Evolutionary conservation across 37 sponge, comb jelly and placozoan species (phyloP).

Genomic region (Oopsacas minuta): DNA sequence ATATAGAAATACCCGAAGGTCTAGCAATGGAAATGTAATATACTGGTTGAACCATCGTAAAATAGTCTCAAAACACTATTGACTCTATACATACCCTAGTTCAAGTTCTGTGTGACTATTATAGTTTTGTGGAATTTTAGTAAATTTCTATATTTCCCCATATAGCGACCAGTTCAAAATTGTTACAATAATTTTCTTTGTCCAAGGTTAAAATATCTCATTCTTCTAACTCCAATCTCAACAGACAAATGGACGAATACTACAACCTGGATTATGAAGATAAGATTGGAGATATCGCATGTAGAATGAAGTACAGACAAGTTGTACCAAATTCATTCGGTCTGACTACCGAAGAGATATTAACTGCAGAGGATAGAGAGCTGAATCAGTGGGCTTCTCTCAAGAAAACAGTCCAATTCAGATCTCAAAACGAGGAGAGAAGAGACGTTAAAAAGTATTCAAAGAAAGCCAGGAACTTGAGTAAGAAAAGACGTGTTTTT

Average conservation of each 20-base stretch:
- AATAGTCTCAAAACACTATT: no score
- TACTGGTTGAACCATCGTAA: no score
- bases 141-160: no score
- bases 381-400: constrained; percentile 83
- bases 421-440: constrained; percentile 53
- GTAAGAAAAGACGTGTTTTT: constrained; percentile 52
- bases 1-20: no score
- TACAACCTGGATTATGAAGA: constrained; percentile 80
- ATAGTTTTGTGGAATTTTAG: no score
- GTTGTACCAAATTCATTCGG: constrained; percentile 69
- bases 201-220: no score
- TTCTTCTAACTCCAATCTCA: background rate
- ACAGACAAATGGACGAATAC: constrained; percentile 68
- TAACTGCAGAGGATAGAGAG: constrained; percentile 65
- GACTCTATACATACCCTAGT: no score
- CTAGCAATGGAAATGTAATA: no score
- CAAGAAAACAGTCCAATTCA: constrained; percentile 73
- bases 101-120: no score
- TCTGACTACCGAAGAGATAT: constrained; percentile 75
- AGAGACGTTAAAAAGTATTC: constrained; percentile 42
- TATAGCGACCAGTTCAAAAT: no score
- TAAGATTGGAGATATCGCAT: constrained; percentile 41
- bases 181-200: no score
- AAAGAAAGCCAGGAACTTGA: constrained; percentile 36
- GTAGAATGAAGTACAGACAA: constrained; percentile 67